Base-by-base conservation (phyloP, 2,888 invertebrate species). In the Spatulosminthurus flaviceps region DNA sequence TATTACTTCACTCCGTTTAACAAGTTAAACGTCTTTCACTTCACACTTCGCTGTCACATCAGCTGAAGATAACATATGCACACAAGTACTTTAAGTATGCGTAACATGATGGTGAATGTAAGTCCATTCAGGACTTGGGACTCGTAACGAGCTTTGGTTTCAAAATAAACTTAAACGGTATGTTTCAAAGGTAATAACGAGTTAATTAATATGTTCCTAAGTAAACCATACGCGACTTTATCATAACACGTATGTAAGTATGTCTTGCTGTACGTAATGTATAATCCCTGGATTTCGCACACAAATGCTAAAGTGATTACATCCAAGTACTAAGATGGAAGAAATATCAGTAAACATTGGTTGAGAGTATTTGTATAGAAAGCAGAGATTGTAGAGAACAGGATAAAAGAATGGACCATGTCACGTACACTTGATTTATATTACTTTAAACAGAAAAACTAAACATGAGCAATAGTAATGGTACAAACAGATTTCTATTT, bases 91-190 rank as follows among this genome's bases (percentile, higher is more conserved):
- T 67, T 67, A 67, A 28, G 26, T 67, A 67, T 64, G 13, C 13
- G 64, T 64, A 67, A 67, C n/a, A 67, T 28, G 21, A 22, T 16
- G 16, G 26, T 72, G 43, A 21, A 42, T 24, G 22, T 26, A 1
- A 28, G 28, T 43, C 43, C 24, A 72, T 70, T 21, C 4, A 26
- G 11, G 61, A 34, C 74, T 19, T 29, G 22, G 21, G 72, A 72
- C 72, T 72, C 74, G 34, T 51, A 74, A 74, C 29, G 74, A 74
- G 74, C 51, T 51, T 51, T 51, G 51, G 51, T 51, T 13, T 51
- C 51, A 51, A 51, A 51, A 51, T 34, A 34, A 34, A 51, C 51
- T 11, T 51, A n/a, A 51, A 51, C n/a, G n/a, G 16, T n/a, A 51
- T 51, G 51, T 51, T 51, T 51, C 1, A 51, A 51, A 34, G 34